A percentile compares a stretch with the other conserved stretches of the same genome.
phyloP scores from a whole-genome alignment of 2,113 vertebrate species.

The Porphyrio hochstetteri region DNA sequence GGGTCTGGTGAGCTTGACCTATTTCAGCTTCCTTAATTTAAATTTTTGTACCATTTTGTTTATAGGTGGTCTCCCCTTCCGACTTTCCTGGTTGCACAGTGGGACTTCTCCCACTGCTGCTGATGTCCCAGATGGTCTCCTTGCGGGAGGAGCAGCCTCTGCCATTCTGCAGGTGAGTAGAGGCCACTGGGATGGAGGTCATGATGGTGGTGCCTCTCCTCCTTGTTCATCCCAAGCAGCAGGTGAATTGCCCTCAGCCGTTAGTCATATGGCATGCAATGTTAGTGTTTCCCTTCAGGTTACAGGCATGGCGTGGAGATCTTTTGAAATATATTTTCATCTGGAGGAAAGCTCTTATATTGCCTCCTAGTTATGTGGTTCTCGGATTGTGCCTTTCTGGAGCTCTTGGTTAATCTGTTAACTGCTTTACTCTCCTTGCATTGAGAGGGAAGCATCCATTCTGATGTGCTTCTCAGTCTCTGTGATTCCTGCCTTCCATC shows the following conservation, averaged over 20 bases:
- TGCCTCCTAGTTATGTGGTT: neutral
- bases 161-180: constrained; percentile 58
- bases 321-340: neutral
- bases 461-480: neutral
- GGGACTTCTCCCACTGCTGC: constrained; percentile 61
- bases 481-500: neutral
- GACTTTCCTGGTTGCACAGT: constrained; percentile 39
- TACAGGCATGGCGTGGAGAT: neutral
- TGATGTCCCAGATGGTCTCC: constrained; percentile 26
- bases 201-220: neutral
- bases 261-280: neutral
- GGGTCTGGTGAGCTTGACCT: neutral
- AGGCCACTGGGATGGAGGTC: constrained; percentile 19
- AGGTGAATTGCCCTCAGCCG: neutral
- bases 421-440: neutral
- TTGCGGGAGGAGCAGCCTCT: constrained; percentile 49
- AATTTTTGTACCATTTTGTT: constrained; percentile 43
- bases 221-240: neutral
- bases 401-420: neutral
- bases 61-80: constrained; percentile 49
- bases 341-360: neutral
- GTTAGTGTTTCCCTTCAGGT: neutral
- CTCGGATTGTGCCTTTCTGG: neutral
- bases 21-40: neutral
- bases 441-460: neutral